Percentiles rank a stretch among this genome's conserved stretches.
Evolutionary conservation across 2,797 vertebrate species (phyloP).

Genomic region (Myiothlypis chrysogaster): DNA sequence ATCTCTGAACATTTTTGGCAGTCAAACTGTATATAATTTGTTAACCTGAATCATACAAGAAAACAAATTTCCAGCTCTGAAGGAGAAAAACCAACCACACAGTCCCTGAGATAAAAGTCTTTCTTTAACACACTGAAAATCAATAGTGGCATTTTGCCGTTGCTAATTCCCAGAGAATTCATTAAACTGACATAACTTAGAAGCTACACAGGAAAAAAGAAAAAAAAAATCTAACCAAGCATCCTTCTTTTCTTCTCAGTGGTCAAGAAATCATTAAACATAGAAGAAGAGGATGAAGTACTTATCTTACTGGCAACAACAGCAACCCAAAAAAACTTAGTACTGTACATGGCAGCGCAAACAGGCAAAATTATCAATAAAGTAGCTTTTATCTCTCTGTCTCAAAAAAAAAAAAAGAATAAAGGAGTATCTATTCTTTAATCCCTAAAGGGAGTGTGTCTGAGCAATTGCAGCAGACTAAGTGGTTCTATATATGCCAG

Average conservation of each 20-base stretch:
- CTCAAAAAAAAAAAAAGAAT: neutral
- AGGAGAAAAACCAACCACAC: neutral
- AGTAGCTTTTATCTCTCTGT: neutral
- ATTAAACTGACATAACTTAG: neutral
- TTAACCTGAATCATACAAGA: neutral
- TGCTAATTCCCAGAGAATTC: neutral
- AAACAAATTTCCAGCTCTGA: neutral
- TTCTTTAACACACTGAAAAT: neutral
- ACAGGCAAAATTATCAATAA: neutral
- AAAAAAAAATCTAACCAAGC: neutral
- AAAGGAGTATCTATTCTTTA: neutral
- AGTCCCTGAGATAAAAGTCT: neutral
- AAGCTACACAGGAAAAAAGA: neutral
- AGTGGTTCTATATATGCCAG: neutral
- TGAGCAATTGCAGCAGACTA: neutral
- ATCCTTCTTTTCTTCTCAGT: neutral
- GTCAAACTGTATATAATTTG: neutral
- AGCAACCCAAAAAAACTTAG: neutral
- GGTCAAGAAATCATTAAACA: neutral
- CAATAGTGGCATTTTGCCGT: neutral
- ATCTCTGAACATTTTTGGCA: neutral
- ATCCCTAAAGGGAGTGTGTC: neutral
- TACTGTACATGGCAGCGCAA: neutral
- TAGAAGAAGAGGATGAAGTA: neutral
- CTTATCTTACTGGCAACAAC: neutral